phyloP scores from a whole-genome alignment of 1,140 invertebrate genomes.

The Drosophila triauraria region DNA sequence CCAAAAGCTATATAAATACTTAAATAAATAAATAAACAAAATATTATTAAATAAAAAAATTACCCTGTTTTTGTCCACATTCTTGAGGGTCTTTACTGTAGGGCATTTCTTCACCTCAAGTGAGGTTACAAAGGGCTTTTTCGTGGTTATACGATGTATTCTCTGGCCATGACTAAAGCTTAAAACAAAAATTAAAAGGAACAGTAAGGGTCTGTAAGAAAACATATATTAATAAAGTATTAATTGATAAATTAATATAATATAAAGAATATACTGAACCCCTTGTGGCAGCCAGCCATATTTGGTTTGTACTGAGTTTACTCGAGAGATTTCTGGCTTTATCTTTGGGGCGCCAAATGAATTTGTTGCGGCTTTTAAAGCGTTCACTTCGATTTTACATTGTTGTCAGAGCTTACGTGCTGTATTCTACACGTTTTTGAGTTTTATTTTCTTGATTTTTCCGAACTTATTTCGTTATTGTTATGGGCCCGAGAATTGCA shows the following conservation, averaged over 20 bases:
- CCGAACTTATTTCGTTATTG: slow-evolving; percentile 12
- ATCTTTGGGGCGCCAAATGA: slow-evolving; percentile 10
- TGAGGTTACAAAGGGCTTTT: not conserved
- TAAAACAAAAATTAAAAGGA: not conserved
- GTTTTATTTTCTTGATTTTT: slow-evolving; percentile 17
- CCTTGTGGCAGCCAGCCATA: no score
- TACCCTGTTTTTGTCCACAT: slow-evolving; percentile 9
- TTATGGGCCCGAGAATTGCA: slow-evolving; percentile 21
- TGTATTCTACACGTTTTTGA: slow-evolving; percentile 10
- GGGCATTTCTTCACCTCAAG: slow-evolving; percentile 27
- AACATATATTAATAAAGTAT: no score
- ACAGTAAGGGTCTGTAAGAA: not conserved
- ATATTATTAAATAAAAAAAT: not conserved
- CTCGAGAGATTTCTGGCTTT: not conserved
- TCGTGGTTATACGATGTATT: no score
- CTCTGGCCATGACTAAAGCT: not conserved
- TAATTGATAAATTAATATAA: not conserved
- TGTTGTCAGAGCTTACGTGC: slow-evolving; percentile 17
- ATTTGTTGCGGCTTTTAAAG: slow-evolving; percentile 28
- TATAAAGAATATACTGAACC: not conserved
- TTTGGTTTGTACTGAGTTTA: no score
- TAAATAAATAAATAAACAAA: not conserved
- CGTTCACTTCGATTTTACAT: slow-evolving; percentile 9
- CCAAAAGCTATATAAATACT: slow-evolving; percentile 37
- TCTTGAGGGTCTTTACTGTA: not conserved